phyloP scores from a whole-genome alignment of 2,888 invertebrate species.

The Cryptocheilus praepositus region DNA sequence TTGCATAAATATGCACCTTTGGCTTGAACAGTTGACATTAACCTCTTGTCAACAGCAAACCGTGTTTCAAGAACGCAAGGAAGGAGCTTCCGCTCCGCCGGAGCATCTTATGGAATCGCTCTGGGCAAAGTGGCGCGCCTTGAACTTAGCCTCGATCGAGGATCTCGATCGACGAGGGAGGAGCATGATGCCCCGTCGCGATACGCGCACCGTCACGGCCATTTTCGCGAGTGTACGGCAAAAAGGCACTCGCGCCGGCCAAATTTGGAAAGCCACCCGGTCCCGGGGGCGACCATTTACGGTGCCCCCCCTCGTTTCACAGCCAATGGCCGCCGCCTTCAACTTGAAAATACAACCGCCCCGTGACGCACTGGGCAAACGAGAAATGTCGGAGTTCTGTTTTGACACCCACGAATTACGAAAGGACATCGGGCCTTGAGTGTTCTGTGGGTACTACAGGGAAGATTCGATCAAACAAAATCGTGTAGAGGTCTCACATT shows the following conservation, averaged over 20 bases:
- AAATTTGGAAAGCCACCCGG: conserved; percentile 70
- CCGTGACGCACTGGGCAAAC: conserved; percentile 4
- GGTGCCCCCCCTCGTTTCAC: conserved; percentile 42
- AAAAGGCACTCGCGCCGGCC: conserved; percentile 57
- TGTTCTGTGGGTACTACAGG: no score
- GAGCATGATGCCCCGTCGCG: conserved; percentile 53
- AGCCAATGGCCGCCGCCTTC: conserved; percentile 65
- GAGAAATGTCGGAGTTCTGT: conserved; percentile 55
- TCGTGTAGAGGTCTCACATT: no score
- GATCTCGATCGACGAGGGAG: conserved; percentile 25
- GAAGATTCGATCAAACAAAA: no score
- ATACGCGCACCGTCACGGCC: conserved; percentile 43
- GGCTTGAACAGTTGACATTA: no score
- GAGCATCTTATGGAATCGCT: no score
- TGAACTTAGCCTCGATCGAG: conserved; percentile 59
- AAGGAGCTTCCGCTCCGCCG: no score
- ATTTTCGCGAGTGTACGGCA: conserved; percentile 60
- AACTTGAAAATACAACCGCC: conserved; percentile 57
- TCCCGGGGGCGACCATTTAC: conserved; percentile 61
- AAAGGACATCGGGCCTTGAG: background rate
- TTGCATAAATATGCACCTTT: no score
- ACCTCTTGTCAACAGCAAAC: no score
- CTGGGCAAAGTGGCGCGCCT: conserved; percentile 54
- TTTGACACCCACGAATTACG: conserved; percentile 35
- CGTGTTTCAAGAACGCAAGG: no score